phyloP scores from a whole-genome alignment of 2,113 vertebrate genomes.

The Rhynchomys soricoides region DNA sequence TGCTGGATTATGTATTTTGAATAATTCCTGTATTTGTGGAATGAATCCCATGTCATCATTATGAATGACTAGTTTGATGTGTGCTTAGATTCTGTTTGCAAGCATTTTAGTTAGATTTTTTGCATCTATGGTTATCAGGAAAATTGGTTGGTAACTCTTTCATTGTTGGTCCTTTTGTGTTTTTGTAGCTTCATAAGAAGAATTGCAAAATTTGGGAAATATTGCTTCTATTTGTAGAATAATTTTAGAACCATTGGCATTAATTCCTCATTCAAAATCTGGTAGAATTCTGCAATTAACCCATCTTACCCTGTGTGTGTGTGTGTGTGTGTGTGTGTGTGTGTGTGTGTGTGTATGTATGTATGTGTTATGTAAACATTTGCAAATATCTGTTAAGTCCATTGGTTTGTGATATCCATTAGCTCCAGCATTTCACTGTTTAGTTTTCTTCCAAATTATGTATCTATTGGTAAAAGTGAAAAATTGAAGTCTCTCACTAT shows the following conservation, averaged over 20 bases:
- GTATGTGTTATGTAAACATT: no score
- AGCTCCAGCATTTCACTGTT: not conserved
- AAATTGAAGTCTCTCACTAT: not conserved
- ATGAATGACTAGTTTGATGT: not conserved
- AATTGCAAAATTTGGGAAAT: not conserved
- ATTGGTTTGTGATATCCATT: not conserved
- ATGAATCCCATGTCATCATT: not conserved
- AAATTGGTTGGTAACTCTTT: not conserved
- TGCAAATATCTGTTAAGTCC: not conserved
- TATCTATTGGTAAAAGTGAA: not conserved
- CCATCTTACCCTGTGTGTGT: not conserved
- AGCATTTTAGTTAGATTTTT: not conserved
- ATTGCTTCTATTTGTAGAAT: not conserved
- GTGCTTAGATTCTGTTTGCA: not conserved
- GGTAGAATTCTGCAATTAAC: not conserved
- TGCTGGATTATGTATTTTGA: not conserved
- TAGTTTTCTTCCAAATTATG: not conserved
- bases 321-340: not conserved
- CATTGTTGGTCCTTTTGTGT: not conserved
- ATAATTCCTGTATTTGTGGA: not conserved
- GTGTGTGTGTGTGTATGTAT: no score
- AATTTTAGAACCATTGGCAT: not conserved
- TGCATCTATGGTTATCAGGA: not conserved
- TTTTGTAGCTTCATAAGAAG: not conserved
- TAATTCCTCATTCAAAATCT: not conserved